Base-by-base conservation (phyloP, 2,888 invertebrate genomes). In the Stenotaenia linearis region DNA sequence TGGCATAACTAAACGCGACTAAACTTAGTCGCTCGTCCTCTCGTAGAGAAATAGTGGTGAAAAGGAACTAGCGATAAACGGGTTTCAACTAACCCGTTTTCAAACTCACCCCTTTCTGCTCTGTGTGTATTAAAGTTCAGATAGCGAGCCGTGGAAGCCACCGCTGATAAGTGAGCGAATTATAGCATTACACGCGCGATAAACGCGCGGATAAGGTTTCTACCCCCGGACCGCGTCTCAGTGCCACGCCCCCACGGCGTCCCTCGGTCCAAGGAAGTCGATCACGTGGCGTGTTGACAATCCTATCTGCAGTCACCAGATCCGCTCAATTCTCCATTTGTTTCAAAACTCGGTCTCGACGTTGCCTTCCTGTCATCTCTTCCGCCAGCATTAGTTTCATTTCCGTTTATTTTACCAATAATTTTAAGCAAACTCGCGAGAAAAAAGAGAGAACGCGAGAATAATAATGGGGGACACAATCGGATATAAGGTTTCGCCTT, bases 121-220 rank as follows among this genome's bases (percentile, higher is more conserved):
- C 3, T 56, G 23, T n/a, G n/a, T 23, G 56, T 56, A 56, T 56
- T 56, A 10, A 56, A 56, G 56, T 56, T 56, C 56, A 56, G 56
- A 56, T 56, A 56, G 56, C 56, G 23, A 56, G 23, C 56, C 56
- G 56, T 56, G 56, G 56, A 56, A 56, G 56, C 56, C 12, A 56
- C 18, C 21, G 56, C 56, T 18, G 56, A 56, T 56, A 56, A 56
- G 56, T 56, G 56, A 56, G 56, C 56, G 56, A 56, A 56, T 56
- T 56, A 56, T 56, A 56, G 56, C 56, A 56, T 56, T 56, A 56
- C 56, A 56, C 56, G 56, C 56, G 56, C 56, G 56, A 56, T 56
- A 56, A 56, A 56, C 56, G 56, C 56, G 5, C 10, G 56, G 56
- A 56, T 56, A 56, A 56, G 56, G 56, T 56, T 56, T 56, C 56